Base-by-base conservation (phyloP, 2,888 invertebrate species). In the Nasonovia ribisnigri region DNA sequence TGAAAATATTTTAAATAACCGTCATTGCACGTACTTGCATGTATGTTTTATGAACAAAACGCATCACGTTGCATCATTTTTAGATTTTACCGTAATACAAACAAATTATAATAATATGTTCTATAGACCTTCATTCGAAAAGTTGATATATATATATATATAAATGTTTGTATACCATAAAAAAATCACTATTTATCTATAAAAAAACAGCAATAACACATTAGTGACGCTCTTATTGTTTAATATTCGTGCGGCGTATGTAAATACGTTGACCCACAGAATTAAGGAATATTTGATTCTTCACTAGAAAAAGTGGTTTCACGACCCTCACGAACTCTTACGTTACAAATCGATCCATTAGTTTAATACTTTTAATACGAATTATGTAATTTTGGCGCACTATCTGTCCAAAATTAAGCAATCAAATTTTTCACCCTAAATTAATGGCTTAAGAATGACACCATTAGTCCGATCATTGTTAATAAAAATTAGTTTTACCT, bases 211-310 rank as follows among this genome's bases (percentile, higher is more conserved):
- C 60, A 87, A 60, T 86, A 91, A 86, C 91, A 60, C 92, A 87
- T 86, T 87, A 60, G 92, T 48, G 92, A 60, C 36, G 86, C 87
- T 92, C 92, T 92, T 60, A 92, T 92, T 92, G 92, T 92, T 91
- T 57, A 46, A 86, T 86, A 86, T 91, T 87, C 92, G 87, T 48
- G 92, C 16, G 8, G 87, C 60, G 92, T 60, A 90, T 51, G 92
- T 92, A 51, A 88, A 88, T 67, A 87, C 87, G 60, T 87, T 87
- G 87, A 92, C 92, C 92, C 92, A 60, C 36, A 84, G 91, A 91
- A n/a, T 84, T 57, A 29, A 87, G 36, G 54, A 91, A 46, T 86
- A 43, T 87, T 60, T 60, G 60, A 60, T 13, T 84, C 54, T 91
- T 48, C 46, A 5, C 4, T n/a, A 84, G 91, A 88, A 87, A 87